Evolutionary conservation across 2,113 vertebrate genomes (phyloP), one percentile per base, ranked within the genome.

Genomic region (Nymphicus hollandicus): DNA sequence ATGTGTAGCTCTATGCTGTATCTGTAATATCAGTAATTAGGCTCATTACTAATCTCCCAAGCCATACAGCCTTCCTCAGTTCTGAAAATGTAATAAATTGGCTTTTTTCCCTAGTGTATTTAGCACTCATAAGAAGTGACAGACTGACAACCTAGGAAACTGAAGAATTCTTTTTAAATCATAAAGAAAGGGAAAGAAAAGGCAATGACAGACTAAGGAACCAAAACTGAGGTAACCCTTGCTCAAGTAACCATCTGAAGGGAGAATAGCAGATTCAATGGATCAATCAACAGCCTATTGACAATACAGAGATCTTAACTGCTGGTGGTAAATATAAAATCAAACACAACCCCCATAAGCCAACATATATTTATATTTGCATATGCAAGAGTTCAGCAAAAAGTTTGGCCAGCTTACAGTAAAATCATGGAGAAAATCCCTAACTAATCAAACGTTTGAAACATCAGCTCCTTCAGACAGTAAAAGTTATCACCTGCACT

Each of bases 61-160:
- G 52, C 80, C 52, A 83, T 60, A 55, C 72, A 61, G 70, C 33
- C 47, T 86, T 88, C 88, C 73, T 79, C 83, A 91, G 80, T 89
- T 89, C 90, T 76, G 73, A 92, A 96, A 89, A 84, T 7, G 65
- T 56, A 93, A 94, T 93, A 92, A 93, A 95, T 88, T 79, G 69
- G 33, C 22, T 82, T 94, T 96, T 85, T 72, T 20, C 13, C 85
- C 92, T 29, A 11, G 64, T 72, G 88, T 91, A 93, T 95, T 95
- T 94, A 96, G 64, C n/a, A 35, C 88, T 95, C 77, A 81, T 71
- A 88, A 41, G 83, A 94, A 84, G 39, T 79, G 82, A 91, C 76
- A 94, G 85, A 94, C 25, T 91, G 90, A 88, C 83, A 95, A 47
- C n/a, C 71, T 83, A 47, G 41, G 61, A 96, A 28, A 85, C 65